Percentiles rank a stretch among this genome's conserved stretches.
These are phyloP conservation scores for Brenthis daphne DNA, from an alignment of 2,888 invertebrate species.

Conservation along the genomic window DNA sequence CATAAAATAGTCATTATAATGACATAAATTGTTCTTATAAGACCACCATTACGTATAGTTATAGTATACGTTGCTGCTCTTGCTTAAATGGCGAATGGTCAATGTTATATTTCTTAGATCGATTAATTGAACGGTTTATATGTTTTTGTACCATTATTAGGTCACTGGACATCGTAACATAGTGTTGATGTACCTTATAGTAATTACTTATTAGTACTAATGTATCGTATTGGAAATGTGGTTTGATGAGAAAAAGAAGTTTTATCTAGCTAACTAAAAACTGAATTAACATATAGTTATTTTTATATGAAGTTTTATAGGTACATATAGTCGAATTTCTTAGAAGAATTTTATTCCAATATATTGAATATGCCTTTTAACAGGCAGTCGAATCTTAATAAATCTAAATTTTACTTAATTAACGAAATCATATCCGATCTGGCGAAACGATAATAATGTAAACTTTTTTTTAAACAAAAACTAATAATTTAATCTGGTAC, in stretches of 20 bases:
- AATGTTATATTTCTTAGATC: conserved; percentile 8
- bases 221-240: too few species aligned
- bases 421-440: too few species aligned
- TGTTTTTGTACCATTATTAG: not conserved
- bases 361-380: too few species aligned
- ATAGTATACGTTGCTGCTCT: not conserved
- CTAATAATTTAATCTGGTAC: conserved; percentile 17
- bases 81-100: conserved; percentile 20
- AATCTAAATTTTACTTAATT: too few species aligned
- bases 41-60: not conserved
- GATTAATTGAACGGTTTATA: conserved; percentile 7
- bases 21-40: conserved; percentile 3
- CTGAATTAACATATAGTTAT: too few species aligned
- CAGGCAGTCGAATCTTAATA: too few species aligned
- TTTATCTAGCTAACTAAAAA: too few species aligned
- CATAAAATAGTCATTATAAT: not conserved
- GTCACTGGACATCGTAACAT: not conserved
- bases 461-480: not conserved
- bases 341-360: too few species aligned
- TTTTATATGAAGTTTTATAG: too few species aligned
- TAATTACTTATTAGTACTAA: not conserved
- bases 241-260: too few species aligned
- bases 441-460: too few species aligned
- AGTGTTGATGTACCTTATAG: not conserved
- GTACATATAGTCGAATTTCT: too few species aligned